Evolutionary conservation across 2,113 vertebrate genomes (phyloP).

Genomic region (Daboia siamensis): DNA sequence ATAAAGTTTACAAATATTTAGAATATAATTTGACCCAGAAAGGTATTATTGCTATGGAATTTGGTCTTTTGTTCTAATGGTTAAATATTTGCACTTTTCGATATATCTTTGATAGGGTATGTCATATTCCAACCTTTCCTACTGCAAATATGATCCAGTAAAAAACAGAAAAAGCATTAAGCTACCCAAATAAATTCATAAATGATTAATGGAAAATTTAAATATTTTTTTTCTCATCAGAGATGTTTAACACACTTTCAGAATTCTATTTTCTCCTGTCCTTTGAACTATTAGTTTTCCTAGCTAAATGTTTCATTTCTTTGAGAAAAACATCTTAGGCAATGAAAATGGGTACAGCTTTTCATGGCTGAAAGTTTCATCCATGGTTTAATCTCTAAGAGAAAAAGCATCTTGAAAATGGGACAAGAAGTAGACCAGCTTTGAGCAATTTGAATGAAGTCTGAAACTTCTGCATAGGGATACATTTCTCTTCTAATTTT

Average conservation of each 20-base stretch:
- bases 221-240: not conserved
- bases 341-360: not conserved
- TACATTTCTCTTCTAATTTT: conserved; percentile 38
- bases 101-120: not conserved
- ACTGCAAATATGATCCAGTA: not conserved
- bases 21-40: not conserved
- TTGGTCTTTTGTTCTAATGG: not conserved
- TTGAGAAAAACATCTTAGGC: not conserved
- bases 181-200: not conserved
- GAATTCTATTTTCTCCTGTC: conserved; percentile 7
- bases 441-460: conserved; percentile 7
- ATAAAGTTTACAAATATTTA: not conserved
- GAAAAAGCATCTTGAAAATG: conserved; percentile 23
- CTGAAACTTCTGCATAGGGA: conserved; percentile 41
- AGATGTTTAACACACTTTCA: not conserved
- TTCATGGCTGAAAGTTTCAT: conserved; percentile 33
- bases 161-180: not conserved
- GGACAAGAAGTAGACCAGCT: conserved; percentile 27
- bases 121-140: not conserved
- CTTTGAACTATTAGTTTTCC: conserved; percentile 1
- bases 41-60: not conserved
- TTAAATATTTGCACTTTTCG: not conserved
- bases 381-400: conserved; percentile 31
- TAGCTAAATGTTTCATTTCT: conserved; percentile 37
- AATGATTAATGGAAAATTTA: not conserved